A percentile compares a stretch with the other conserved stretches of the same genome.
Conservation (phyloP, 2,113 vertebrate genomes). For the Edolisoma coerulescens region DNA sequence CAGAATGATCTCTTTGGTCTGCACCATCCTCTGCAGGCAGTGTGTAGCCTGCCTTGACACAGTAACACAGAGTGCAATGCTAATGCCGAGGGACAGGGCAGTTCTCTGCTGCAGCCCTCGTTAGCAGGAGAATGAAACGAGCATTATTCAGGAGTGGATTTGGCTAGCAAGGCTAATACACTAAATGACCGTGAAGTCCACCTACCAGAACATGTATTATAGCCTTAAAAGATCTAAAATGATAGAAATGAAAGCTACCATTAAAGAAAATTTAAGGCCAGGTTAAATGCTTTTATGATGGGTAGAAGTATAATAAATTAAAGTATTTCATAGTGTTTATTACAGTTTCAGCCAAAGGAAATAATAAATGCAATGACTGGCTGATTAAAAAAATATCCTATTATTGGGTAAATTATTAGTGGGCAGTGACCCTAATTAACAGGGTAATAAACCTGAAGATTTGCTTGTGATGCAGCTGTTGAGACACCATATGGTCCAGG, state of each 20-base stretch:
- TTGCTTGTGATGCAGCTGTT: slow-evolving; percentile 69
- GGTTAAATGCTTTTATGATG: slow-evolving; percentile 62
- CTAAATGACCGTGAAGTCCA: background rate
- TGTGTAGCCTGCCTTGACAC: background rate
- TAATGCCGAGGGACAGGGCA: background rate
- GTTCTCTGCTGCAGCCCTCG: background rate
- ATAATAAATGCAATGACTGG: slow-evolving; percentile 73
- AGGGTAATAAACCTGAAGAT: slow-evolving; percentile 66
- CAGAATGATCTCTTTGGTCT: background rate
- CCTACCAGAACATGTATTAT: background rate
- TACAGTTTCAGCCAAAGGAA: slow-evolving; percentile 65
- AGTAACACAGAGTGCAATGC: background rate
- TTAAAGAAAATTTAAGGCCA: slow-evolving; percentile 66
- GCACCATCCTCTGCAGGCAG: background rate
- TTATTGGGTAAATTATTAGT: slow-evolving; percentile 76
- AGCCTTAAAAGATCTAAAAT: slow-evolving; percentile 38
- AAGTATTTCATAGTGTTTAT: slow-evolving; percentile 71
- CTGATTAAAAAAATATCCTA: slow-evolving; percentile 68
- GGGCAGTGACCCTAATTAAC: slow-evolving; percentile 74
- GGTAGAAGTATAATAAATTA: slow-evolving; percentile 69
- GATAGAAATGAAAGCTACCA: slow-evolving; percentile 10
- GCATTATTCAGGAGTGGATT: background rate
- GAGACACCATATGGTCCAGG: slow-evolving; percentile 37
- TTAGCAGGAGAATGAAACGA: background rate
- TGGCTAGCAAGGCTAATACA: background rate